Evolutionary conservation across 2,797 vertebrate species (phyloP).

Genomic region (Vultur gryphus): DNA sequence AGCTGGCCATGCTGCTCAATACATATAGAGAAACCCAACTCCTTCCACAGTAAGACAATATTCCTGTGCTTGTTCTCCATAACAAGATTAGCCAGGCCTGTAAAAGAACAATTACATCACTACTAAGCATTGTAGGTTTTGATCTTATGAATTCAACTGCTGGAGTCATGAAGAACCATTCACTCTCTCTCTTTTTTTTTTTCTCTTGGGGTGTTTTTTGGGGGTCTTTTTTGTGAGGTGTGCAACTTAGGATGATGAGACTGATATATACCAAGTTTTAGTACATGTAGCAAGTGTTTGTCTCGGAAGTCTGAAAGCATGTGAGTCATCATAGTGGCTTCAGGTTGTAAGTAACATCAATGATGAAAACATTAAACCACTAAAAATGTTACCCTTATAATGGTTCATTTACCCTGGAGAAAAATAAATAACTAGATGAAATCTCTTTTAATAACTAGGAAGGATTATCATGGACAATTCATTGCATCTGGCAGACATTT

Average conservation of each 20-base stretch:
- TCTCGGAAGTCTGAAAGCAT: neutral
- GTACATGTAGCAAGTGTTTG: neutral
- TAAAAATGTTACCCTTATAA: slow-evolving; percentile 5
- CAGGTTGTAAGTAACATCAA: neutral
- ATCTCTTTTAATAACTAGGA: slow-evolving; percentile 40
- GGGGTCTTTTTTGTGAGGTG: neutral
- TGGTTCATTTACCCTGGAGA: slow-evolving; percentile 30
- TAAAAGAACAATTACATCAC: neutral
- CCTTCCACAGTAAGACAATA: neutral
- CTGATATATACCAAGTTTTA: neutral
- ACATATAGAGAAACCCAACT: neutral
- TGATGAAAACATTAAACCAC: slow-evolving; percentile 1
- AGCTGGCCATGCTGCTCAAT: neutral
- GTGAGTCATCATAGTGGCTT: slow-evolving; percentile 11
- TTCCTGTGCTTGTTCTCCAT: neutral
- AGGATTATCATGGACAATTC: neutral
- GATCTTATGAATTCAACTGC: neutral
- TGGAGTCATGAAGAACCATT: neutral
- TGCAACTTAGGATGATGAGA: neutral
- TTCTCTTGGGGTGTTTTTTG: rapidly evolving
- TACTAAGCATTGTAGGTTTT: neutral
- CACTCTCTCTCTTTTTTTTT: too few relatives aligned
- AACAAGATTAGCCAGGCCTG: neutral
- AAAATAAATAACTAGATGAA: slow-evolving; percentile 22
- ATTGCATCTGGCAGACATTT: neutral